Evolutionary conservation across 2,888 invertebrate genomes (phyloP).

Genomic region (Drosophila silvestris): DNA sequence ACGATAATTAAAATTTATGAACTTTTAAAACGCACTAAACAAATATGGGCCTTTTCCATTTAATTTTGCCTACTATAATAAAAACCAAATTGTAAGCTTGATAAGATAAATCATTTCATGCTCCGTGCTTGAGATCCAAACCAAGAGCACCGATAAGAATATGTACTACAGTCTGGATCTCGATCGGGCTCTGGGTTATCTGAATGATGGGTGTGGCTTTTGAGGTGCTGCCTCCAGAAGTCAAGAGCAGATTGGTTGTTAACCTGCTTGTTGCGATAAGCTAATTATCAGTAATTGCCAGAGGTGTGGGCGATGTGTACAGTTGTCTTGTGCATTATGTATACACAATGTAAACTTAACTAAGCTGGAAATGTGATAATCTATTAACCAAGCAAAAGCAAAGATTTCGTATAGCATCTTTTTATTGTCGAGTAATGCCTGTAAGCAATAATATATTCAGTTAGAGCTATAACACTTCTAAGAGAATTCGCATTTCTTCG

Average conservation of each 20-base stretch:
- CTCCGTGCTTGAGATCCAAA: slow-evolving; percentile 9
- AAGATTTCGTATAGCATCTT: slow-evolving; percentile 14
- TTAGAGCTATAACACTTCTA: background rate
- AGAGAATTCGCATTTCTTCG: background rate
- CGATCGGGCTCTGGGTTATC: slow-evolving; percentile 12
- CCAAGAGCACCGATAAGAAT: slow-evolving; percentile 35
- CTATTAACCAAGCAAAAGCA: background rate
- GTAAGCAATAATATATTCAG: background rate
- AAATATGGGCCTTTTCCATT: slow-evolving; percentile 16
- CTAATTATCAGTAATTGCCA: slow-evolving; percentile 47
- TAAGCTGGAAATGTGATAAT: slow-evolving; percentile 27
- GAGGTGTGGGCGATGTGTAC: slow-evolving; percentile 22
- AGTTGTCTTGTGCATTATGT: slow-evolving; percentile 12
- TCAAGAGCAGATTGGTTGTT: background rate
- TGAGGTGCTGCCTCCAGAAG: slow-evolving; percentile 41
- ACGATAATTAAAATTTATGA: slow-evolving; percentile 38
- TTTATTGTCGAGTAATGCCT: slow-evolving; percentile 3
- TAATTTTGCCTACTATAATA: slow-evolving; percentile 18
- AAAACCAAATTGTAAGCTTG: slow-evolving; percentile 46
- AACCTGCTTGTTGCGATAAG: slow-evolving; percentile 31
- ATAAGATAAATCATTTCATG: slow-evolving; percentile 64
- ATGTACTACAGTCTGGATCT: slow-evolving; percentile 14
- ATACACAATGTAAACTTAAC: slow-evolving; percentile 1
- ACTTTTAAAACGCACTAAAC: slow-evolving; percentile 27
- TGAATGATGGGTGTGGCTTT: slow-evolving; percentile 44